phyloP scores from a whole-genome alignment of 2,113 vertebrate species.

The Ahaetulla prasina region DNA sequence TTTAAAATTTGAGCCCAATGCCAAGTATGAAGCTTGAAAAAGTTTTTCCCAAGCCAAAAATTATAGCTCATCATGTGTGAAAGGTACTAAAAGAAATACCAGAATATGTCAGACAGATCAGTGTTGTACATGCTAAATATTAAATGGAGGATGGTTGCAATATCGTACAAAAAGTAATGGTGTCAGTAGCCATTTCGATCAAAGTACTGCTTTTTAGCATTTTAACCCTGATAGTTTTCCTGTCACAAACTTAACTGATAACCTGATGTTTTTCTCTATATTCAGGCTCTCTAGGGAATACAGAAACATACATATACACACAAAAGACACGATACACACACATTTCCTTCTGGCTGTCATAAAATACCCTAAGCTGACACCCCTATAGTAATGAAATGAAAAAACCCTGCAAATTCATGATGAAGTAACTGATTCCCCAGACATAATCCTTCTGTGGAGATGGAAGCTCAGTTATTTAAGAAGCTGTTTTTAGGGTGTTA shows the following conservation, averaged over 20 bases:
- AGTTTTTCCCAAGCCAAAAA: neutral
- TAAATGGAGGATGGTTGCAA: slow-evolving; percentile 6
- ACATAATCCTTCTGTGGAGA: neutral
- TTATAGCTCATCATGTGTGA: neutral
- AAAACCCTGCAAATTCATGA: slow-evolving; percentile 19
- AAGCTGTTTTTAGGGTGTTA: slow-evolving; percentile 3
- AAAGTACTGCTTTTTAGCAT: slow-evolving; percentile 14
- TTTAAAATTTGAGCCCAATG: neutral
- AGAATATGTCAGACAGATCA: slow-evolving; percentile 21
- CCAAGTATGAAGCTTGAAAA: neutral
- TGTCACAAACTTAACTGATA: slow-evolving; percentile 29
- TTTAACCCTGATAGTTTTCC: slow-evolving; percentile 24
- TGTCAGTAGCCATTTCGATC: slow-evolving; percentile 44
- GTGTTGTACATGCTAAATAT: slow-evolving; percentile 23
- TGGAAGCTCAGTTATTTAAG: slow-evolving; percentile 25
- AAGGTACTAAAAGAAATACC: slow-evolving; percentile 5
- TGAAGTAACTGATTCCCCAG: slow-evolving; percentile 23
- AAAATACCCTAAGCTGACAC: slow-evolving; percentile 1
- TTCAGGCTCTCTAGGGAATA: slow-evolving; percentile 20
- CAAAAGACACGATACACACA: neutral
- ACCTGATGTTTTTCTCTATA: slow-evolving; percentile 16
- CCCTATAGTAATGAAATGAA: slow-evolving; percentile 13
- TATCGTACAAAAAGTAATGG: slow-evolving; percentile 37
- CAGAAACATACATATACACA: slow-evolving; percentile 32
- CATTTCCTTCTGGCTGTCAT: slow-evolving; percentile 27